These are phyloP conservation scores for Sylvilagus bachmani DNA, from an alignment of 2,113 vertebrate genomes.

Conservation along the genomic window DNA sequence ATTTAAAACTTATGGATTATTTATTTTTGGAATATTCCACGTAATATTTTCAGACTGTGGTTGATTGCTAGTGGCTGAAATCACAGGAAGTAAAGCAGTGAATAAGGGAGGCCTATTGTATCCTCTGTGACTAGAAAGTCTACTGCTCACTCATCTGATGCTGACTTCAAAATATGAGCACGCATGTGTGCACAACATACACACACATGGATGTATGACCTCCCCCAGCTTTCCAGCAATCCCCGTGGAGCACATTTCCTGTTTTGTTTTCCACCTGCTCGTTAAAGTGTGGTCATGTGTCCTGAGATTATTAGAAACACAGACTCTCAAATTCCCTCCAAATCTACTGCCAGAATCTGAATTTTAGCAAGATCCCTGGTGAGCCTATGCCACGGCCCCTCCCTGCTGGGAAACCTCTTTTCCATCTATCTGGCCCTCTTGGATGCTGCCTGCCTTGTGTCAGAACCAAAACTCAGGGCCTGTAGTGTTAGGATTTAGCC, in stretches of 20 bases:
- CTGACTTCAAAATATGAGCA: background rate
- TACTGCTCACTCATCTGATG: background rate
- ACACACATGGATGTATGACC: background rate
- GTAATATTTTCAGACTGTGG: background rate
- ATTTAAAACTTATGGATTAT: background rate
- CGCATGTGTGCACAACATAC: background rate
- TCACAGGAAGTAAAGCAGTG: background rate
- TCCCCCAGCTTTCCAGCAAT: background rate
- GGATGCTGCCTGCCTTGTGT: background rate
- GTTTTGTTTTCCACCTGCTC: background rate
- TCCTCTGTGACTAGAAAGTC: background rate
- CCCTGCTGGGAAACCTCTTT: background rate
- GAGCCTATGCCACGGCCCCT: background rate
- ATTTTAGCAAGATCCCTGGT: background rate
- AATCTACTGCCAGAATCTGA: background rate
- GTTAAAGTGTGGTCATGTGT: background rate
- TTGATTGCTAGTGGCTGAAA: background rate
- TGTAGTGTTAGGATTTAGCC: background rate
- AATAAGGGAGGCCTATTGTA: too few relatives aligned
- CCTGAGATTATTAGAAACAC: background rate
- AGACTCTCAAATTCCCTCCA: too few relatives aligned
- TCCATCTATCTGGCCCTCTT: rapidly evolving
- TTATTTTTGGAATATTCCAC: background rate
- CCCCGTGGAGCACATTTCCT: rapidly evolving
- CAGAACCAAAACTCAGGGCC: too few relatives aligned